phyloP scores from a whole-genome alignment of 2,888 invertebrate species.

The Drosophila limbata region DNA sequence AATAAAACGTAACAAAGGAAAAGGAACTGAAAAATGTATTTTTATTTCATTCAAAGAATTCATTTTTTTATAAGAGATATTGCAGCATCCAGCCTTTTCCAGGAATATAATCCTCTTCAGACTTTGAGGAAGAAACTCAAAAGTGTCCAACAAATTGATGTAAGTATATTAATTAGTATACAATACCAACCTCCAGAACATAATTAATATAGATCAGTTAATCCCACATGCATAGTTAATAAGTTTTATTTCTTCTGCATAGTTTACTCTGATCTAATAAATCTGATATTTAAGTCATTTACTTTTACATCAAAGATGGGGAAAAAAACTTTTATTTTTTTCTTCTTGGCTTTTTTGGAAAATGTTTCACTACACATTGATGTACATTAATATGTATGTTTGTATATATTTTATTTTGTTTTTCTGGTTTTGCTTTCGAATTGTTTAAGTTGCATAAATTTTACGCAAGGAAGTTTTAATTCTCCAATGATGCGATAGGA shows the following conservation, averaged over 20 bases:
- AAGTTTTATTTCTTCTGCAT: conserved; percentile 2
- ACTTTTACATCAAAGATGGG: conserved; percentile 30
- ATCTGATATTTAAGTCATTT: conserved; percentile 20
- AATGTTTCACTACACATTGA: conserved; percentile 61
- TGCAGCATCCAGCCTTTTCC: background rate
- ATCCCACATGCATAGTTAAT: conserved; percentile 2
- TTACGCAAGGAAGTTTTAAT: conserved; percentile 50
- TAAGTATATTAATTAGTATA: background rate
- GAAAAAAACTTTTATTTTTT: conserved; percentile 60
- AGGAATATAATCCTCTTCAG: background rate
- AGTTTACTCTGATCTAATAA: background rate
- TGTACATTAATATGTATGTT: conserved; percentile 38
- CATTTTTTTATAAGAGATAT: background rate
- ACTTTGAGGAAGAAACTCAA: too few relatives aligned
- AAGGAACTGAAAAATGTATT: conserved; percentile 33
- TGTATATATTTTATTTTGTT: conserved; percentile 17
- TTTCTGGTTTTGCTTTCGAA: conserved; percentile 1
- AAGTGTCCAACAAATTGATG: background rate
- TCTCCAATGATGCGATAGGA: conserved; percentile 50
- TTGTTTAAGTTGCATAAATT: conserved; percentile 42
- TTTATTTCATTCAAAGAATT: conserved; percentile 8
- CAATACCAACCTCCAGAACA: background rate
- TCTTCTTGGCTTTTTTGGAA: conserved; percentile 42
- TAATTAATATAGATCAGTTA: background rate
- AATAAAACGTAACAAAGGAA: conserved; percentile 64